phyloP scores from a whole-genome alignment of 1,140 invertebrate species.

The Caenorhabditis tropicalis region DNA sequence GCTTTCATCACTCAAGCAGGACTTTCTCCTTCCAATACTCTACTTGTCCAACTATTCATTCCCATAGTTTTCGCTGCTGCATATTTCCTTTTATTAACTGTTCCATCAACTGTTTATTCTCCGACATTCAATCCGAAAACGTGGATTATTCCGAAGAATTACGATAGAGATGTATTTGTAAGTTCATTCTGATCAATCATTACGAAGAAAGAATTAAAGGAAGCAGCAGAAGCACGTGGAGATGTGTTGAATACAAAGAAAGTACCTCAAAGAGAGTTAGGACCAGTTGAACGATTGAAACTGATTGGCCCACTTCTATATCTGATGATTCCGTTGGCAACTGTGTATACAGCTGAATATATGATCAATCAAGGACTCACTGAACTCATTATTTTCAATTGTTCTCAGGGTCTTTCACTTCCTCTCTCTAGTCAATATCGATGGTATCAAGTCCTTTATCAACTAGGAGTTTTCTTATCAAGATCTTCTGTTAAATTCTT shows the following conservation, averaged over 20 bases:
- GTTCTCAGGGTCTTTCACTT: slow-evolving; percentile 76
- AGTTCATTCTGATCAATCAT: background rate
- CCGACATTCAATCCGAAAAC: background rate
- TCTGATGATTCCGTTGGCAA: slow-evolving; percentile 82
- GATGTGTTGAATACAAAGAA: background rate
- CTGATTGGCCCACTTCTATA: slow-evolving; percentile 75
- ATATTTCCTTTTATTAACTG: background rate
- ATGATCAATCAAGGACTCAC: slow-evolving; percentile 88
- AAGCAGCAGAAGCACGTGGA: background rate
- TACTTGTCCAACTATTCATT: slow-evolving; percentile 43
- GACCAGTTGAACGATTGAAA: background rate
- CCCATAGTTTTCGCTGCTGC: background rate
- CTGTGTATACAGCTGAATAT: slow-evolving; percentile 87
- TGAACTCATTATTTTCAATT: slow-evolving; percentile 80
- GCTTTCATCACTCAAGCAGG: slow-evolving; percentile 58
- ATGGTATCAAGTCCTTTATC: slow-evolving; percentile 85
- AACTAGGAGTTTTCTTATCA: slow-evolving; percentile 87
- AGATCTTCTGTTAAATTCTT: slow-evolving; percentile 83
- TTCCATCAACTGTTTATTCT: background rate
- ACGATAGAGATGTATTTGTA: slow-evolving; percentile 4
- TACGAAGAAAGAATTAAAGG: background rate
- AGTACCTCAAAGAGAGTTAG: background rate
- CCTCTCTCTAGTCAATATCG: slow-evolving; percentile 80
- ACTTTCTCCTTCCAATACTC: slow-evolving; percentile 32
- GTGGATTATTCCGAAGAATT: slow-evolving; percentile 3